These are phyloP conservation scores for Dicrostonyx torquatus DNA, from an alignment of 2,797 vertebrate species.

Conservation along the genomic window DNA sequence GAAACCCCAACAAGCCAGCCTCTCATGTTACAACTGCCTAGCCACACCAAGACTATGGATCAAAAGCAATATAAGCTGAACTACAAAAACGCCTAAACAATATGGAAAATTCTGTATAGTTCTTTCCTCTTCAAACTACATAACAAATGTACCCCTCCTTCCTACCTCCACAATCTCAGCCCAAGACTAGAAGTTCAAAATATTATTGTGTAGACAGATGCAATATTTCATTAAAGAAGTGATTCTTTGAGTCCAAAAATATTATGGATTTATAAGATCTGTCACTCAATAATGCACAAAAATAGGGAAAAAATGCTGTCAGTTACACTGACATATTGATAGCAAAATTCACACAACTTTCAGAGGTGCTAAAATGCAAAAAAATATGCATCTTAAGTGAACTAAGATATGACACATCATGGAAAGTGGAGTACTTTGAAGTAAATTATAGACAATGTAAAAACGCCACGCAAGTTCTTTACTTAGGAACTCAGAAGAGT, in stretches of 20 bases:
- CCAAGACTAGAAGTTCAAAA: background rate
- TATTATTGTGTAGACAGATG: constrained; percentile 20
- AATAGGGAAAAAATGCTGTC: background rate
- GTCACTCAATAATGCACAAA: background rate
- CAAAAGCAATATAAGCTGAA: constrained; percentile 35
- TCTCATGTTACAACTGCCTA: too few relatives aligned
- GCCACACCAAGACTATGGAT: background rate
- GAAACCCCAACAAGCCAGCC: too few relatives aligned
- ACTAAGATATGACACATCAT: background rate
- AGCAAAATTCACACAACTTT: constrained; percentile 38
- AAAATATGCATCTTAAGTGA: constrained; percentile 34
- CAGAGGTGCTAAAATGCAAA: background rate
- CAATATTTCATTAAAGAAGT: constrained; percentile 49
- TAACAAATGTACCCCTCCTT: constrained; percentile 5
- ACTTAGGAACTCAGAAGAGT: background rate
- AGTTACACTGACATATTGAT: constrained; percentile 30
- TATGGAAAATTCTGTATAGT: constrained; percentile 20
- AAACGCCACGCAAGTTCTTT: background rate
- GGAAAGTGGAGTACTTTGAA: constrained; percentile 33
- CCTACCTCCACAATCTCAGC: background rate
- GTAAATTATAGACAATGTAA: background rate
- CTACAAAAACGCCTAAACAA: background rate
- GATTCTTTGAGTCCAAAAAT: constrained; percentile 6
- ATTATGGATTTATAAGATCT: background rate
- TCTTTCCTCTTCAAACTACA: constrained; percentile 30